phyloP scores from a whole-genome alignment of 2,113 vertebrate genomes.

The Sinocyclocheilus rhinocerous region DNA sequence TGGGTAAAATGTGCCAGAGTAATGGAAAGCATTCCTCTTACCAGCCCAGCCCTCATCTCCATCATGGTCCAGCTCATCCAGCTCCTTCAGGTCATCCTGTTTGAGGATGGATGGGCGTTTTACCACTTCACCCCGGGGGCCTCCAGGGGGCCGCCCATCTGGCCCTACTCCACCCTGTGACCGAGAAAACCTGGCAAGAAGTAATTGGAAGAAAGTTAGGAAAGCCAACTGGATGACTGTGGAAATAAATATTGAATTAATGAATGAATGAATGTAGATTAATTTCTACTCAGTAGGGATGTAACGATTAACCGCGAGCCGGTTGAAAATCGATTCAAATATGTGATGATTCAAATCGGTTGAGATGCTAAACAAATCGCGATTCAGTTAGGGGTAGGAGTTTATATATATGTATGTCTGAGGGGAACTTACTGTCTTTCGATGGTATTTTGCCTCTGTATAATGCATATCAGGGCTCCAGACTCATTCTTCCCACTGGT shows the following conservation, averaged over 20 bases:
- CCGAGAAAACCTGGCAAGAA: slow-evolving; percentile 80
- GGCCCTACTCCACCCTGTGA: slow-evolving; percentile 76
- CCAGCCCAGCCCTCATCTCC: slow-evolving; percentile 94
- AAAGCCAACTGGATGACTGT: not conserved
- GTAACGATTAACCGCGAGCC: no score
- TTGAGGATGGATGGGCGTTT: slow-evolving; percentile 91
- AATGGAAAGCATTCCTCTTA: slow-evolving; percentile 54
- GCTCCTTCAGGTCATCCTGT: slow-evolving; percentile 92
- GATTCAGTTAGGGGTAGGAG: no score
- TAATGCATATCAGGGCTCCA: no score
- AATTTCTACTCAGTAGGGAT: not conserved
- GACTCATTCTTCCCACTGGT: no score
- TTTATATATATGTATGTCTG: no score
- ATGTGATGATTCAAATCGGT: no score
- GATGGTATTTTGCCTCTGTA: no score
- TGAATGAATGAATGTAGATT: not conserved
- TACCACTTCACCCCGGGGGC: slow-evolving; percentile 80
- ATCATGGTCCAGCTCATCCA: slow-evolving; percentile 91
- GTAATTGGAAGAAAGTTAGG: not conserved
- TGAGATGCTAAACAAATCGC: no score
- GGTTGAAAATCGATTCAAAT: no score
- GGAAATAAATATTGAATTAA: not conserved
- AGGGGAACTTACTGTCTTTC: no score
- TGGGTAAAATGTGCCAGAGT: not conserved
- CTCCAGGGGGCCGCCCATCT: slow-evolving; percentile 77